These are phyloP conservation scores for Cinclus mexicanus DNA, from an alignment of 2,113 vertebrate genomes.

Conservation along the genomic window DNA sequence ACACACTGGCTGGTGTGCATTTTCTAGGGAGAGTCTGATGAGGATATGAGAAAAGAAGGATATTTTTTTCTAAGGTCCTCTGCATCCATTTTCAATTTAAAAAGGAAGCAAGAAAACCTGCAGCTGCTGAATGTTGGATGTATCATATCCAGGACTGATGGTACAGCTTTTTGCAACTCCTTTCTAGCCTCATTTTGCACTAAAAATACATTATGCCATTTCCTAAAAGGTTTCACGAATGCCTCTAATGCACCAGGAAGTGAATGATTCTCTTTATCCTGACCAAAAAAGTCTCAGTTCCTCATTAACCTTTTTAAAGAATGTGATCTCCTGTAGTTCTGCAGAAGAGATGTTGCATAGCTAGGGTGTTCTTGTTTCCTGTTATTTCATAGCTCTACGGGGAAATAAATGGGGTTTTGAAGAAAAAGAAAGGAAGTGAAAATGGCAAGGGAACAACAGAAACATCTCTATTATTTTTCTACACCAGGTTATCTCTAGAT, in stretches of 20 bases:
- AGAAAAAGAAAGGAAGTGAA: constrained; percentile 43
- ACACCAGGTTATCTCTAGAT: background rate
- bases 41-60: background rate
- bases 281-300: background rate
- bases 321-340: background rate
- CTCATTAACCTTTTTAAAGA: background rate
- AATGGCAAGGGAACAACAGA: constrained; percentile 29
- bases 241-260: background rate
- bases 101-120: background rate
- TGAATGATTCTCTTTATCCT: background rate
- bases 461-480: constrained; percentile 24
- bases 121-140: background rate
- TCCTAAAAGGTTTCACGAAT: background rate
- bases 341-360: background rate
- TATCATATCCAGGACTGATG: background rate
- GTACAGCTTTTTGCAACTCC: background rate
- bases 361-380: constrained; percentile 9
- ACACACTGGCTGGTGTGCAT: background rate
- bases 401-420: constrained; percentile 36
- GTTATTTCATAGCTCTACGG: constrained; percentile 4
- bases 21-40: background rate
- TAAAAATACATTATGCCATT: background rate
- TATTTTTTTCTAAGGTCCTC: background rate
- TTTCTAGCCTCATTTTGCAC: background rate
- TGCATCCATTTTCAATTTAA: background rate